Evolutionary conservation across 2,113 vertebrate genomes (phyloP).

Genomic region (Puma concolor): DNA sequence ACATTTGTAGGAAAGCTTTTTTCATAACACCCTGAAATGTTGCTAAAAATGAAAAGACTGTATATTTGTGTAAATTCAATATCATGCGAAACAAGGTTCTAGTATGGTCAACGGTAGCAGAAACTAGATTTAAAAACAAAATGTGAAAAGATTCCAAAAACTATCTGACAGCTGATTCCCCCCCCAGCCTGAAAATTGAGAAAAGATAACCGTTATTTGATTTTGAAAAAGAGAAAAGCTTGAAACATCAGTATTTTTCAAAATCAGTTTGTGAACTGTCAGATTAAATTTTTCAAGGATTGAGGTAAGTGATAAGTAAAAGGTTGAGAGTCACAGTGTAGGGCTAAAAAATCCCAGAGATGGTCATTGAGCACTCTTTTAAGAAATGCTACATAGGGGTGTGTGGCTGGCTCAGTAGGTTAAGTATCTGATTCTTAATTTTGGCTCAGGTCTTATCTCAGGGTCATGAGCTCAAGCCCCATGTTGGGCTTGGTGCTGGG

Average conservation of each 20-base stretch:
- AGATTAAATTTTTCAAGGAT: background rate
- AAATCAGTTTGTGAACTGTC: background rate
- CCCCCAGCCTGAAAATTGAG: background rate
- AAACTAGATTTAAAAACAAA: background rate
- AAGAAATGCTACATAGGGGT: background rate
- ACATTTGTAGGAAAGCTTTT: background rate
- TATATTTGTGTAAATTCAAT: background rate
- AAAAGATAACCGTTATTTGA: background rate
- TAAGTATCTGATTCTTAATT: no score
- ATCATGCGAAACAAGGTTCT: background rate
- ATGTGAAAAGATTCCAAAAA: background rate
- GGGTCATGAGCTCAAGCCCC: no score
- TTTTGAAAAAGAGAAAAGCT: conserved; percentile 32
- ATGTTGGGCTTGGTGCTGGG: no score
- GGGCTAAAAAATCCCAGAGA: background rate
- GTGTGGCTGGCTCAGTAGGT: no score
- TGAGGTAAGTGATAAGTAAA: background rate
- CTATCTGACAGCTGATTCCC: background rate
- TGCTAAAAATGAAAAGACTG: background rate
- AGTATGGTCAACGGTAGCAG: background rate
- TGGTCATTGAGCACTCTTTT: background rate
- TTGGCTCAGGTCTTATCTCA: no score
- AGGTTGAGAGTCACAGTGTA: background rate
- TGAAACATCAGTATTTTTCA: background rate
- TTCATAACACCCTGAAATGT: background rate